Evolutionary conservation across 37 sponge, comb jelly and placozoan genomes (phyloP), one percentile per base, ranked within the genome.

Genomic region (Hexactinellida sp.): DNA sequence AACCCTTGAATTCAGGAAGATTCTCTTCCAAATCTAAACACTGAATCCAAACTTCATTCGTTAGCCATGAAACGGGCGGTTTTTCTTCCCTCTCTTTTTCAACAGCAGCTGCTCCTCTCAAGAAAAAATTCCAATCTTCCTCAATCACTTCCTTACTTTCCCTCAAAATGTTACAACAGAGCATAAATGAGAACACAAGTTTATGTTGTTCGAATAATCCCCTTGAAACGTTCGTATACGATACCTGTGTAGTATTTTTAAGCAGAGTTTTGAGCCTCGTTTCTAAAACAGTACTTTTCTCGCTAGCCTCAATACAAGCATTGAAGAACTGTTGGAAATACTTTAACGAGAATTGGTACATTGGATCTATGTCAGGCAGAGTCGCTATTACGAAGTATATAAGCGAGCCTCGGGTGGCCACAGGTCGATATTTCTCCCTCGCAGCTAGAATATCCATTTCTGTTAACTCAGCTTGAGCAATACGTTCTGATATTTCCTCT

Each of bases 261-360:
- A 98, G 88, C 36, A 98, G 86, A 19, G 85, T 98, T 13, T 91
- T 54, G 0, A 98, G 93, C 38, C 99, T 85, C 54, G 38, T 89
- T 36, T 91, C 82, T 0, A 98, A 89, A 38, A 92, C 96, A 0
- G 84, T 37, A 0, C 94, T 90, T 63, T 89, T 90, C 55, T 94
- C 94, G 84, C 96, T 94, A 38, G 88, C 92, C 88, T 98, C 96
- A 54, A 98, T 98, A 54, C 97, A 95, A 24, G 38, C 55, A 38
- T 92, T 95, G 87, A 98, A 98, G 36, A 96, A 83, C 85, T 91
- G 84, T 38, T 82, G 83, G 91, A 99, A 99, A 83, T 96, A 99
- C 86, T 99, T 96, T 38, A 99, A 93, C 23, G 99, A 99, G 91
- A 90, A 99, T 86, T 99, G 99, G 90, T 99, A 99, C 99, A 99